Percentiles rank a stretch among this genome's conserved stretches.
Evolutionary conservation across 2,888 invertebrate species (phyloP).

Genomic region (Caenorhabditis uteleia): DNA sequence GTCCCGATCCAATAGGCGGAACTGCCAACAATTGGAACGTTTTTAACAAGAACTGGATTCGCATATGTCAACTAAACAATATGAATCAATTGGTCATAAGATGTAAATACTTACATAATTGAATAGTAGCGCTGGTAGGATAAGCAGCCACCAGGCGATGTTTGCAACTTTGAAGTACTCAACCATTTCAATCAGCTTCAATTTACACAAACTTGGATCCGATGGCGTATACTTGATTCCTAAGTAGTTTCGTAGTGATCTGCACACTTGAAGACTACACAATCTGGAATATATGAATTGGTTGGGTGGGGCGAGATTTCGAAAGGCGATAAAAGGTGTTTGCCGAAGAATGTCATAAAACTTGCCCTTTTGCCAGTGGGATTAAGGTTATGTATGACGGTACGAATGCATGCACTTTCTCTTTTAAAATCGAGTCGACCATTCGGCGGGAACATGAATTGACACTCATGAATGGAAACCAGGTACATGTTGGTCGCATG

Average conservation of each 20-base stretch:
- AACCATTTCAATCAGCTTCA: constrained; percentile 39
- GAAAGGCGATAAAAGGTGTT: not conserved
- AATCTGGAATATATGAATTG: constrained; percentile 23
- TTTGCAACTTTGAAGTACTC: constrained; percentile 48
- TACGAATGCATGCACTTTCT: constrained; percentile 64
- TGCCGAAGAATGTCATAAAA: not conserved
- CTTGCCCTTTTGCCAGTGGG: constrained; percentile 56
- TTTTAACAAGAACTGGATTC: constrained; percentile 41
- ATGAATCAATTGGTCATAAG: not conserved
- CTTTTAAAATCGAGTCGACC: constrained; percentile 66
- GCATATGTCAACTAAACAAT: constrained; percentile 44
- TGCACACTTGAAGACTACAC: constrained; percentile 45
- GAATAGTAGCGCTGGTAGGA: constrained; percentile 55
- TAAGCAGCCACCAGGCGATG: constrained; percentile 56
- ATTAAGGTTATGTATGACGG: constrained; percentile 59
- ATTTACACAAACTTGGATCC: constrained; percentile 23
- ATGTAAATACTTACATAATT: constrained; percentile 55
- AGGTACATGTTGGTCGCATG: constrained; percentile 67
- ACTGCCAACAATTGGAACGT: constrained; percentile 48
- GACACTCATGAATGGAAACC: constrained; percentile 67
- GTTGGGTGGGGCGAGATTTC: constrained; percentile 3
- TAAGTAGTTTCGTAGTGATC: constrained; percentile 60
- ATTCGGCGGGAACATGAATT: constrained; percentile 59
- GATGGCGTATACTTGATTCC: constrained; percentile 48
- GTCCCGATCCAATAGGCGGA: constrained; percentile 27